Evolutionary conservation across 2,797 vertebrate genomes (phyloP).

Genomic region (Leptoclinus maculatus): DNA sequence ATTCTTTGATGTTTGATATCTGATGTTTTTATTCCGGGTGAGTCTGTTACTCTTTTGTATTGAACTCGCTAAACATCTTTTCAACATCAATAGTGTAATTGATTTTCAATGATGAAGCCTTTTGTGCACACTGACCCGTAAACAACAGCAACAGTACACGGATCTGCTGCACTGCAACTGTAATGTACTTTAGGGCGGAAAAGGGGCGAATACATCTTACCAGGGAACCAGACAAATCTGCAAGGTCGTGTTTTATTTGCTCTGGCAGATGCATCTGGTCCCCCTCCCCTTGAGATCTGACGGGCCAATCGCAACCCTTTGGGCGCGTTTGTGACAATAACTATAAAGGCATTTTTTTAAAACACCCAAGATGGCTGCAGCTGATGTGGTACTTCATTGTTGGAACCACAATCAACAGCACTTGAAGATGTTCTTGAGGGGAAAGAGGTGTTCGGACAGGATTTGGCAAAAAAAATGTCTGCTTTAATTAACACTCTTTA

Average conservation of each 20-base stretch:
- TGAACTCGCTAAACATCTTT: slow-evolving; percentile 22
- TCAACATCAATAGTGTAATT: slow-evolving; percentile 37
- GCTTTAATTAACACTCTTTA: neutral
- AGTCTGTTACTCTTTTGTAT: slow-evolving; percentile 7
- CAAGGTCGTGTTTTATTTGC: neutral
- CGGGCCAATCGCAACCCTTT: neutral
- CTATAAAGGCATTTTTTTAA: neutral
- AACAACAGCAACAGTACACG: slow-evolving; percentile 19
- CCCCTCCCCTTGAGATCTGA: neutral
- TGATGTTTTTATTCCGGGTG: slow-evolving; percentile 7
- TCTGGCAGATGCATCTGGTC: neutral
- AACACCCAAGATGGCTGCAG: neutral
- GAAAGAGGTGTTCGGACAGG: neutral
- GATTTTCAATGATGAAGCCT: slow-evolving; percentile 23
- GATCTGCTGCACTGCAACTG: neutral
- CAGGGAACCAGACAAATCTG: neutral
- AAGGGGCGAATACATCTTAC: neutral
- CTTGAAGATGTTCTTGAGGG: neutral
- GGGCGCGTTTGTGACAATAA: neutral
- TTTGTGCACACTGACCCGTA: slow-evolving; percentile 21
- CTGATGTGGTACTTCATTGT: neutral
- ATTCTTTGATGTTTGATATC: neutral
- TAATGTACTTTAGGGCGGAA: neutral
- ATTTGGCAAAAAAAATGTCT: neutral
- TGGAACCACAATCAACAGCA: neutral